phyloP scores from a whole-genome alignment of 2,797 vertebrate genomes.

The Tenualosa thibaudeaui region DNA sequence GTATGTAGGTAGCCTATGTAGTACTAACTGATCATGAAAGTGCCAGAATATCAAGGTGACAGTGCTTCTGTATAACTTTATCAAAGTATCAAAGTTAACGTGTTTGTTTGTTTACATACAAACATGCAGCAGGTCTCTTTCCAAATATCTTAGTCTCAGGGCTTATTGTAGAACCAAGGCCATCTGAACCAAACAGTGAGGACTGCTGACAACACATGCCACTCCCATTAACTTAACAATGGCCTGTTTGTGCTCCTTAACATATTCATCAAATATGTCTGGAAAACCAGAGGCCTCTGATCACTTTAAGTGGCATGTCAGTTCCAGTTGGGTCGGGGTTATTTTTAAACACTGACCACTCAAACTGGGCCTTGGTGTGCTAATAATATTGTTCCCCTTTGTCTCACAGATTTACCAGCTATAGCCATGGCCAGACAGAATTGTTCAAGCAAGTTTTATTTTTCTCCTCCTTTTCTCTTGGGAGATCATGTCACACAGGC shows the following conservation, averaged over 20 bases:
- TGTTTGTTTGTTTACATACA: background rate
- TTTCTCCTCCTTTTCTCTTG: background rate
- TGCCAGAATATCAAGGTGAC: background rate
- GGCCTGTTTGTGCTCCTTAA: background rate
- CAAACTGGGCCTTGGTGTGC: conserved; percentile 62
- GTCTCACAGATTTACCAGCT: conserved; percentile 60
- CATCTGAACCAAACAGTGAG: background rate
- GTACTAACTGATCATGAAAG: background rate
- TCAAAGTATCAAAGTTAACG: background rate
- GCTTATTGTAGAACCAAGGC: background rate
- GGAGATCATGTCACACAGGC: conserved; percentile 43
- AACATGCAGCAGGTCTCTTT: background rate
- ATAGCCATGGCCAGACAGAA: conserved; percentile 16
- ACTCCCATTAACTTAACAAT: background rate
- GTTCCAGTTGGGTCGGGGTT: conserved; percentile 64
- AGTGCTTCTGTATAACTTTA: background rate
- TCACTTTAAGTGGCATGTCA: conserved; percentile 49
- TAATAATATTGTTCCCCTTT: conserved; percentile 78
- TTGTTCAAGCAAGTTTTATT: conserved; percentile 41
- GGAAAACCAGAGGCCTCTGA: conserved; percentile 56
- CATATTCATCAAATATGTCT: background rate
- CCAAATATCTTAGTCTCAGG: background rate
- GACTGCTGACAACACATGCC: background rate
- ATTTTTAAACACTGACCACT: conserved; percentile 72
- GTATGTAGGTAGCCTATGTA: background rate